A percentile compares a stretch with the other conserved stretches of the same genome.
Evolutionary conservation across 2,797 vertebrate species (phyloP).

Genomic region (Ctenosaura bakeri): DNA sequence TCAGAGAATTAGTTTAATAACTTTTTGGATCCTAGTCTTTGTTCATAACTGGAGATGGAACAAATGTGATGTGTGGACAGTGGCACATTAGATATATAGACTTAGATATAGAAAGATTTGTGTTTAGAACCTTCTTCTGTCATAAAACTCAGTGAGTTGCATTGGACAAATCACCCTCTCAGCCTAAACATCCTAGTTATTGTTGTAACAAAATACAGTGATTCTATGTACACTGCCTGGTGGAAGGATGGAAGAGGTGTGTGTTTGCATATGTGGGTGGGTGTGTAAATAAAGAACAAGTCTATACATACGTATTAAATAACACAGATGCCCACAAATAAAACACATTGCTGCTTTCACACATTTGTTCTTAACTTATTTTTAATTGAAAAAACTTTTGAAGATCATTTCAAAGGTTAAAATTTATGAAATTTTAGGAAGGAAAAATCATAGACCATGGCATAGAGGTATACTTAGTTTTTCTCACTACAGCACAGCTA

Average conservation of each 20-base stretch:
- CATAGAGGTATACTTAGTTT: background rate
- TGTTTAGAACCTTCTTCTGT: background rate
- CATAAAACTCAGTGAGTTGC: background rate
- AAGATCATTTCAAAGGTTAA: background rate
- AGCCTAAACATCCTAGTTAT: background rate
- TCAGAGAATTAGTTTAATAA: background rate
- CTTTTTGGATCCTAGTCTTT: background rate
- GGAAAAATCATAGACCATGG: background rate
- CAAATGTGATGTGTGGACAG: background rate
- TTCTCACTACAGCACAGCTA: background rate
- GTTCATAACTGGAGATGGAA: background rate
- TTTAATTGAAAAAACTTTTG: background rate
- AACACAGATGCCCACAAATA: too few relatives aligned
- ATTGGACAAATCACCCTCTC: background rate
- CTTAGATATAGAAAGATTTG: background rate
- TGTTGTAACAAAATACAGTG: background rate
- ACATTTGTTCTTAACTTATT: background rate
- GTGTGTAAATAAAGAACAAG: background rate
- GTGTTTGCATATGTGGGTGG: background rate
- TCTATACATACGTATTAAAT: background rate
- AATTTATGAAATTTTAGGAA: background rate
- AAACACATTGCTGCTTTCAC: too few relatives aligned
- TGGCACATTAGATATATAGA: background rate
- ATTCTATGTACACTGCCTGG: background rate
- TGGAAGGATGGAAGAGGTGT: background rate